Evolutionary conservation across 2,888 invertebrate genomes (phyloP), one percentile per base, ranked within the genome.

Genomic region (Campoletis raptor): DNA sequence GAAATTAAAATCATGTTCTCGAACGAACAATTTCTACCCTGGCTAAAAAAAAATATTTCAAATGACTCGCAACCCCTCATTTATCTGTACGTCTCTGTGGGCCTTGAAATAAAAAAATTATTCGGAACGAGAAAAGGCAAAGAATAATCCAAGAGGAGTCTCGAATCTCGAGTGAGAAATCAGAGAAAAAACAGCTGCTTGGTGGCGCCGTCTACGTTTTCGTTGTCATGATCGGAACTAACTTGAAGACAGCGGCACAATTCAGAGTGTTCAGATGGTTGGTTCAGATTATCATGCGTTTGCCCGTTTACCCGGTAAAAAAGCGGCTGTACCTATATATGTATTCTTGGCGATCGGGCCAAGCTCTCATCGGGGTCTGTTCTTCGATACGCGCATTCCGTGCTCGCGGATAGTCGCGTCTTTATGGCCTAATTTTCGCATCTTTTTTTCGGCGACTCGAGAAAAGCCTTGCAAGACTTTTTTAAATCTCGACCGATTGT

Each of bases 371-470:
- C 30, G 61, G 30, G 61, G 30, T 30, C 61, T 30, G 61, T 30
- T 61, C 61, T 61, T 15, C 15, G 30, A 61, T 15, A 30, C 61
- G 24, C 61, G 30, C 30, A 61, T 61, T 61, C 61, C 61, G 61
- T 61, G 61, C 15, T 30, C 30, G 15, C 61, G 61, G 61, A 61
- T 61, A 61, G 30, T 61, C 61, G 61, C 61, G 74, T 74, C 57
- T 74, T 57, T 42, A 57, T 74, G 57, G 61, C 61, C 61, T 57
- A 74, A 61, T 74, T 74, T 61, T 48, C 36, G 45, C 70, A 70
- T 36, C 24, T 18, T 70, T 70, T 70, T 70, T 48, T 36, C 30
- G 70, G 61, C 30, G 61, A 15, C 4, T 57, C 30, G 61, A 61
- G 12, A 61, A 57, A 30, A 45, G 48, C 18, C 30, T 70, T 5